Base-by-base conservation (phyloP, 2,888 invertebrate species). In the Nebria brevicollis region DNA sequence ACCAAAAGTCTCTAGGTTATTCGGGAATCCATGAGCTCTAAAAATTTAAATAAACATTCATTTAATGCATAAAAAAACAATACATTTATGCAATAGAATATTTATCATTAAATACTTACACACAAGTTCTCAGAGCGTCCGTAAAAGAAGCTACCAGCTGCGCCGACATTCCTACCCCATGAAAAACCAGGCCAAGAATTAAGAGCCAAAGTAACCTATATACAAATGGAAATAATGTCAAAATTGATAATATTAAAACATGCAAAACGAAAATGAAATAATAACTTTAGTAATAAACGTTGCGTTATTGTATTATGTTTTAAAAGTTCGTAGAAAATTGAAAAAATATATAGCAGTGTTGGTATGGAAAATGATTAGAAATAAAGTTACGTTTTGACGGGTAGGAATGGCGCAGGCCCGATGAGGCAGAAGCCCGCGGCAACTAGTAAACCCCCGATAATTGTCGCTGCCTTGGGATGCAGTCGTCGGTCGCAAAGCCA, bases 1-100 rank as follows among this genome's bases (percentile, higher is more conserved):
- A 0, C 97, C 97, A 86, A 96, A 97, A 0, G 97, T 97, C 86
- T 96, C 95, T 84, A 97, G 91, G 83, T 94, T 95, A 88, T 97
- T 96, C 0, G 95, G 94, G 84, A 96, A 93, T 1, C 95, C 95
- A 84, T 93, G 91, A 0, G 91, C 90, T 85, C 95, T 95, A 88
- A 68, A 85, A 85, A 76, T 54, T 34, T 34, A 34, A 34, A 34
- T 54, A 54, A 54, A 54, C 54, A 54, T 7, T 54, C 8, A 11
- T 54, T 54, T 54, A 54, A 11, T 54, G 34, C 34, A 34, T 34
- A 34, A 34, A 5, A 34, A 34, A 34, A 34, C 34, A 54, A 54
- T 8, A 54, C 8, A 54, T 54, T 54, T 54, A 54, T 54, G 54
- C 4, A 54, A 54, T 54, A 3, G 7, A 54, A 54, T 70, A 34